Conservation (phyloP, 2,797 vertebrate genomes). For the Centroberyx gerrardi region DNA sequence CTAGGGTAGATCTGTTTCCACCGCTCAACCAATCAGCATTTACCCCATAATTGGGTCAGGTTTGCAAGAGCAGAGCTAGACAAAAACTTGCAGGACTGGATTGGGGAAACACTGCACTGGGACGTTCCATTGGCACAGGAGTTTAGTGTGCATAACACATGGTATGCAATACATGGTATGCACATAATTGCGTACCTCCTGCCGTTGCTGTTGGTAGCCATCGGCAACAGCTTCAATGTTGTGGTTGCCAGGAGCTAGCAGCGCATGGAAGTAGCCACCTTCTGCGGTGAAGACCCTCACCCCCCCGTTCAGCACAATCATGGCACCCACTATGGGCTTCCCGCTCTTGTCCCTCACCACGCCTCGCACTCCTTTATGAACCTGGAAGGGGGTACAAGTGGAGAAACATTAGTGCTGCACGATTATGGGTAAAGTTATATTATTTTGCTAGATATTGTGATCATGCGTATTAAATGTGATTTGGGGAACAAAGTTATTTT, state of each 20-base stretch:
- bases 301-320: constrained; percentile 91
- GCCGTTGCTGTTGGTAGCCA: constrained; percentile 93
- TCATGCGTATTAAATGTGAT: no score
- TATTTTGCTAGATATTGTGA: no score
- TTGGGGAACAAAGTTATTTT: no score
- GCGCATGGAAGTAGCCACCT: constrained; percentile 94
- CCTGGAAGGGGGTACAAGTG: constrained; percentile 80
- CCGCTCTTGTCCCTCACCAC: constrained; percentile 93
- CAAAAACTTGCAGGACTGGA: no score
- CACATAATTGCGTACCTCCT: constrained; percentile 83
- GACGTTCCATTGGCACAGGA: no score
- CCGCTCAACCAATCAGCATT: no score
- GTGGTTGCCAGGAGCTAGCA: constrained; percentile 93
- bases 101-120: no score
- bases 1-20: no score
- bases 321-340: constrained; percentile 92
- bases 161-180: no score
- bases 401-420: not conserved
- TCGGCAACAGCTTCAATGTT: constrained; percentile 92
- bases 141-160: no score
- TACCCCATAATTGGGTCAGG: no score
- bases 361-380: constrained; percentile 96
- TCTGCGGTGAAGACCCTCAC: constrained; percentile 88
- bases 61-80: no score
- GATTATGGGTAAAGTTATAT: not conserved